phyloP scores from a whole-genome alignment of 2,113 vertebrate genomes.

The Xyrauchen texanus region DNA sequence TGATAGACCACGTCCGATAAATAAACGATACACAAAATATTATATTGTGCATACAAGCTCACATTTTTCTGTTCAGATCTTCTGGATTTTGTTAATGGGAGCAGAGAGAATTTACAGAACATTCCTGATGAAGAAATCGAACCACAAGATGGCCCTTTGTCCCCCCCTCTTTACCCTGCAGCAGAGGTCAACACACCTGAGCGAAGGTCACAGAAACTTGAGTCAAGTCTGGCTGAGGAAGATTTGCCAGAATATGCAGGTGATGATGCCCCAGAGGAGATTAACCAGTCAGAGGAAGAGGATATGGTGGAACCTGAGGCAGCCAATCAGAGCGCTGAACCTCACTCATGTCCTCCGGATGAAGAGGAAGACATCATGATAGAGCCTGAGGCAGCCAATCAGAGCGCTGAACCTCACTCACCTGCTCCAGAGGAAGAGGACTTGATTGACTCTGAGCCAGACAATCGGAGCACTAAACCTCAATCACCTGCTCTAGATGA shows the following conservation, averaged over 20 bases:
- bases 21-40: too few species aligned
- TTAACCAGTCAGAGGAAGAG: constrained; percentile 21
- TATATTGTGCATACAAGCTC: too few species aligned
- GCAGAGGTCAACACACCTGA: not conserved
- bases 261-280: not conserved
- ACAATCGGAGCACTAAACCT: too few species aligned
- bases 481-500: too few species aligned
- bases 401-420: too few species aligned
- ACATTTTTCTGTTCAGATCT: not conserved
- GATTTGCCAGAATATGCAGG: not conserved
- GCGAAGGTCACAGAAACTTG: not conserved
- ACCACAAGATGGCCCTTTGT: not conserved
- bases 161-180: not conserved
- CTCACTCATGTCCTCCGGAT: too few species aligned
- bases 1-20: too few species aligned
- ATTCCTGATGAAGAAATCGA: constrained; percentile 2
- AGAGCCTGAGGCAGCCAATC: too few species aligned
- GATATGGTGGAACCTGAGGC: not conserved
- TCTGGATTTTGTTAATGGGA: not conserved
- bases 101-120: not conserved
- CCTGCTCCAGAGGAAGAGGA: too few species aligned
- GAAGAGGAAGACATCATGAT: too few species aligned
- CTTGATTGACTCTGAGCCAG: too few species aligned
- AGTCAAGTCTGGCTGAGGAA: not conserved
- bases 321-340: not conserved